Base-by-base conservation (phyloP, 2,113 vertebrate genomes). In the Stegastes partitus region DNA sequence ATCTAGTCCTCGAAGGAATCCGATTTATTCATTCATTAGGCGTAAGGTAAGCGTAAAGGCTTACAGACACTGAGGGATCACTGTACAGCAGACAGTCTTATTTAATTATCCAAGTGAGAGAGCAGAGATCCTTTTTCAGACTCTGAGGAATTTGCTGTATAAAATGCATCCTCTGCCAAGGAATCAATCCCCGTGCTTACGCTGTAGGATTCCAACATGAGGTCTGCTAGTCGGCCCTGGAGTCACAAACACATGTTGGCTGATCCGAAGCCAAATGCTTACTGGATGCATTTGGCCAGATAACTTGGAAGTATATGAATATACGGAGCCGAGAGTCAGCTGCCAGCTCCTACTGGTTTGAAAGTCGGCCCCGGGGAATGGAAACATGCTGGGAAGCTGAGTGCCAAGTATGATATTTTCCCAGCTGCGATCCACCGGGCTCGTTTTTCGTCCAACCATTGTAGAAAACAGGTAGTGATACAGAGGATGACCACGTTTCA, bases 41-140 rank as follows among this genome's bases (percentile, higher is more conserved):
- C 10, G 4, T 53, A 58, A 57, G 70, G 78, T 79, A 70, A 77
- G 71, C 16, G 9, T 72, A 72, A 81, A 73, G 57, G 78, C 74
- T 68, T 50, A 56, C 51, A 77, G 74, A 72, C 77, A 68, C 75
- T 34, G 51, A 45, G 34, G 74, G 77, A 78, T 78, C 77, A 37
- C 56, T 68, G 70, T 49, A 26, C 57, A 73, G 59, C 42, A 72
- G 81, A 44, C 70, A 25, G 51, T 73, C 55, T 74, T 66, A 69
- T 79, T 84, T 74, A 76, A 84, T 83, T 72, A 89, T 73, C 39
- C 74, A 82, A 65, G 58, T 57, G 78, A 68, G 63, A 82, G 34
- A 75, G 70, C 56, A 77, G 19, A 81, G 74, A 76, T 66, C 64
- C 2, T 0, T 81, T 71, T 69, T 67, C 63, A 66, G 62, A 66